A percentile compares a stretch with the other conserved stretches of the same genome.
phyloP scores from a whole-genome alignment of 1,140 invertebrate genomes.

The Eriocheir sinensis region DNA sequence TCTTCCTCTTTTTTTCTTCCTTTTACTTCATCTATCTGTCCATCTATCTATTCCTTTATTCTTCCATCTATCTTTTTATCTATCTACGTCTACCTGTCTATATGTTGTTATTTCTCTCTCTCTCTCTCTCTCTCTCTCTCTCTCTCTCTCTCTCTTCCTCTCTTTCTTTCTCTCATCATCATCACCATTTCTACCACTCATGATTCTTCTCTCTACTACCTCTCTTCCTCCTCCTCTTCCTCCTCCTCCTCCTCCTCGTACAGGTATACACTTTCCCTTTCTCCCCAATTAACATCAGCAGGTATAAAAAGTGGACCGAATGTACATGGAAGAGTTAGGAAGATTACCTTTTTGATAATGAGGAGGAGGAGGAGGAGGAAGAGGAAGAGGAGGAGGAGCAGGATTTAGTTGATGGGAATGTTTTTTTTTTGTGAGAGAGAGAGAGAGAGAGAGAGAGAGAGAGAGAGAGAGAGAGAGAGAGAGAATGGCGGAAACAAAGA shows the following conservation, averaged over 20 bases:
- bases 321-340: neutral
- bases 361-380: slow-evolving; percentile 14
- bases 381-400: neutral
- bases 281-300: neutral
- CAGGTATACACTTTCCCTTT: neutral
- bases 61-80: too few relatives aligned
- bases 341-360: too few relatives aligned
- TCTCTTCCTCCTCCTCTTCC: neutral
- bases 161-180: neutral
- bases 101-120: neutral
- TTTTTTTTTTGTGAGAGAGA: too few relatives aligned
- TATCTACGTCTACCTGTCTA: too few relatives aligned
- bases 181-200: neutral
- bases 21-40: too few relatives aligned
- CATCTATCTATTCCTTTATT: too few relatives aligned
- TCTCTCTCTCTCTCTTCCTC: neutral
- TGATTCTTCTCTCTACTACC: neutral
- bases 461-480: slow-evolving; percentile 12
- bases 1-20: too few relatives aligned
- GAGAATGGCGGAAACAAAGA: neutral
- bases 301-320: neutral
- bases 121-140: neutral
- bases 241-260: neutral
- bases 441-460: neutral
- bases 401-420: too few relatives aligned